Evolutionary conservation across 2,888 invertebrate genomes (phyloP).

Genomic region (Dynastes hyllus): DNA sequence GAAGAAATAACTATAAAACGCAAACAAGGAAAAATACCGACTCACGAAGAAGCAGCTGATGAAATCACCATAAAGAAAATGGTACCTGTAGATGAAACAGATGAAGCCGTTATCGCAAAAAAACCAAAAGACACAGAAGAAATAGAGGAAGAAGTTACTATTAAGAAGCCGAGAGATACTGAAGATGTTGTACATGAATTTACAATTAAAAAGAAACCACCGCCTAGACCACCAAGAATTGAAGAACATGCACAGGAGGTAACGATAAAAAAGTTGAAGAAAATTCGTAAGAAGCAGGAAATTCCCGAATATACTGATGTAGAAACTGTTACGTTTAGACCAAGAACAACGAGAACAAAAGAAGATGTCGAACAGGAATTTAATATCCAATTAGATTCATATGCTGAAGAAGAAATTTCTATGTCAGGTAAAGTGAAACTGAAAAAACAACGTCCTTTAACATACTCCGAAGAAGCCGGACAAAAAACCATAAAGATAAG

Average conservation of each 20-base stretch:
- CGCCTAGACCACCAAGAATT: constrained; percentile 71
- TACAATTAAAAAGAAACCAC: constrained; percentile 73
- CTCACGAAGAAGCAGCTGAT: constrained; percentile 51
- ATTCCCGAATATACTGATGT: constrained; percentile 83
- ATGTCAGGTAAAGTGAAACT: constrained; percentile 89
- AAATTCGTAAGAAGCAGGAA: constrained; percentile 78
- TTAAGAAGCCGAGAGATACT: constrained; percentile 68
- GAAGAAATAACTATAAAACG: constrained; percentile 61
- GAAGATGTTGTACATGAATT: constrained; percentile 72
- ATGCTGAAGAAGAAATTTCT: constrained; percentile 91
- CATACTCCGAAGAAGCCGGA: constrained; percentile 84
- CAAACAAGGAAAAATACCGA: constrained; percentile 59
- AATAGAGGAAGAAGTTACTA: constrained; percentile 70
- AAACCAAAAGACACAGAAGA: constrained; percentile 61
- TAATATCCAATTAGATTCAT: constrained; percentile 88
- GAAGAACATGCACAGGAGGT: constrained; percentile 80
- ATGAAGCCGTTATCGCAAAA: constrained; percentile 61
- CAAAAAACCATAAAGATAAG: constrained; percentile 83
- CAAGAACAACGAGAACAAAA: constrained; percentile 83
- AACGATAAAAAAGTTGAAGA: constrained; percentile 83
- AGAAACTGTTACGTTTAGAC: constrained; percentile 87
- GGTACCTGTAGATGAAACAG: constrained; percentile 50
- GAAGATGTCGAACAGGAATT: constrained; percentile 94
- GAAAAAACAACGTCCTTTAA: constrained; percentile 82
- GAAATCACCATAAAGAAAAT: constrained; percentile 60